These are phyloP conservation scores for Eulemur rufifrons DNA, from an alignment of 2,113 vertebrate species.

Conservation along the genomic window DNA sequence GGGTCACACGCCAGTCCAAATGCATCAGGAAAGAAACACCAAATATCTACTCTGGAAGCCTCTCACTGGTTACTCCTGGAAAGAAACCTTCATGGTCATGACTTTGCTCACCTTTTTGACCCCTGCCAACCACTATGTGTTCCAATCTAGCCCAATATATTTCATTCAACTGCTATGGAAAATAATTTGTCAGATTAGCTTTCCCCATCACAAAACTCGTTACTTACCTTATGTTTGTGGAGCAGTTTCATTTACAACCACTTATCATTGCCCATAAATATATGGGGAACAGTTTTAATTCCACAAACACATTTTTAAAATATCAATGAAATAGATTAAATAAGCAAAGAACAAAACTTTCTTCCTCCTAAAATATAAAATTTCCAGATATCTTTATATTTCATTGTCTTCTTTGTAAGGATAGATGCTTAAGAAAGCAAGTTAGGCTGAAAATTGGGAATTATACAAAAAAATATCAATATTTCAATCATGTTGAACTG, in stretches of 20 bases:
- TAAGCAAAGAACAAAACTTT: constrained; percentile 29
- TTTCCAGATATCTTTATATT: background rate
- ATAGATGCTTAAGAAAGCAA: background rate
- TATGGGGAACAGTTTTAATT: background rate
- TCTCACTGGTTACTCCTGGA: background rate
- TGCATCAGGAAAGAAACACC: background rate
- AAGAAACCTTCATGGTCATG: background rate
- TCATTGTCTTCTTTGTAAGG: background rate
- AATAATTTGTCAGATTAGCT: background rate
- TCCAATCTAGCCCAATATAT: background rate
- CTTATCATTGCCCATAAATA: background rate
- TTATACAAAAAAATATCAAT: constrained; percentile 53
- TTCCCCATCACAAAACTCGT: background rate
- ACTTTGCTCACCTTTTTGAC: background rate
- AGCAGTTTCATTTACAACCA: background rate
- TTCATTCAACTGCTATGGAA: background rate
- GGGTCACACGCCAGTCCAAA: background rate
- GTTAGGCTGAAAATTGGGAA: constrained; percentile 36
- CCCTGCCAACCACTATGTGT: background rate
- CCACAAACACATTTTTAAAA: background rate
- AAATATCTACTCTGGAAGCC: background rate
- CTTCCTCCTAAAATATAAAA: constrained; percentile 6
- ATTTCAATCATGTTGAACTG: constrained; percentile 57
- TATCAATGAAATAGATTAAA: background rate
- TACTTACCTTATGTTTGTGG: background rate